Base-by-base conservation (phyloP, 2,888 invertebrate species). In the Cyclophora albipunctata region DNA sequence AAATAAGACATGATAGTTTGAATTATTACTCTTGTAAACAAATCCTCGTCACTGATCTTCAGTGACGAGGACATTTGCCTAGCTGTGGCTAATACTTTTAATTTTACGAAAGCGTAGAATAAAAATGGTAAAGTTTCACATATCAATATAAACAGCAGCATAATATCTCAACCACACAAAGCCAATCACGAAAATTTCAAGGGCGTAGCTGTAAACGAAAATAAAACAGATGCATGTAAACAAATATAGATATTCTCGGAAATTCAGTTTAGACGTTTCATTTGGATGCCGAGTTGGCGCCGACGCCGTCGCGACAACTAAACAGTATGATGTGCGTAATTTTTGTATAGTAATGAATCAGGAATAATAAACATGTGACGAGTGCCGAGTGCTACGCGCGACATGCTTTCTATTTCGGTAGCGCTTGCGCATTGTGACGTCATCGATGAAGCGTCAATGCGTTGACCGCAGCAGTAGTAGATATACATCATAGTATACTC, bases 191-290 rank as follows among this genome's bases (percentile, higher is more conserved):
- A 63, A 55, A 46, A 53, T 57, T 63, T 68, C 75, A 75, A 71
- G 75, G 74, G 56, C 71, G 45, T 45, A 45, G 41, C 56, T 47
- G 47, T 40, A 49, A 48, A 60, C 63, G 60, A 63, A 66, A 66
- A 71, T 64, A 67, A 57, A 57, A 58, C 52, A 67, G 64, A 60
- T 63, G 67, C 64, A 59, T 66, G 65, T 65, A 70, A 69, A 73
- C 69, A 71, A 56, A 74, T 77, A 75, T 74, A 75, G 70, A 64
- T 54, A 46, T 81, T 81, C 82, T 73, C 53, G 64, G 81, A 81
- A 81, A 52, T 52, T 42, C 50, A 63, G 64, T 68, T 70, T 66
- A 58, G 57, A 60, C 61, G 60, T 64, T 67, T 71, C 69, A 72
- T 72, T 72, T 62, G 54, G 57, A 63, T 60, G 55, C 55, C 57